Conservation (phyloP, 2,113 vertebrate genomes). For the Megalops atlanticus region DNA sequence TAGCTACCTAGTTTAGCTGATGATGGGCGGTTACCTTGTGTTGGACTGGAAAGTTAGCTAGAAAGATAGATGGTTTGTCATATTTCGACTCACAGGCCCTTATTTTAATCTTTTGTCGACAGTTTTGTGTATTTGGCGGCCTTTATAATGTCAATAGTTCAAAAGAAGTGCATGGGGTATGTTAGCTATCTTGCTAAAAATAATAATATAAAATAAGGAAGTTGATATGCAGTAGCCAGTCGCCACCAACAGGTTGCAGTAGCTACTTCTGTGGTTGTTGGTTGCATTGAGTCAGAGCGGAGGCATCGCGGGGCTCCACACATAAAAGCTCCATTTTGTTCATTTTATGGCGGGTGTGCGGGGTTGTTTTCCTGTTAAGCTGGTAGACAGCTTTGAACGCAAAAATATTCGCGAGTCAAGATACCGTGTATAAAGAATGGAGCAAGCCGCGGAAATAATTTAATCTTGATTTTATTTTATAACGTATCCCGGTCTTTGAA, state of each 20-base stretch:
- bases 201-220: background rate
- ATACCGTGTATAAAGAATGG: background rate
- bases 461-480: background rate
- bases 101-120: background rate
- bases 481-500: background rate
- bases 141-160: background rate
- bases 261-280: constrained; percentile 38
- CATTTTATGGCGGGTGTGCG: constrained; percentile 72
- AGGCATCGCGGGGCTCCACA: constrained; percentile 40
- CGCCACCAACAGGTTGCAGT: constrained; percentile 53
- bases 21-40: constrained; percentile 2
- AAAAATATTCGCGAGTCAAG: background rate
- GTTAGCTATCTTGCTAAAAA: background rate
- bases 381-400: background rate
- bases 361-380: constrained; percentile 12
- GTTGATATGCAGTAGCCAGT: constrained; percentile 27
- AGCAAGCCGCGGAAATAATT: background rate
- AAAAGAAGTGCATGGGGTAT: too few species aligned
- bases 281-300: too few species aligned
- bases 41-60: background rate
- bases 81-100: background rate
- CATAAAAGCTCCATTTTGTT: constrained; percentile 77
- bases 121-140: background rate
- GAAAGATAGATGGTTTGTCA: too few species aligned
- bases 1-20: too few species aligned